Percentiles rank a stretch among this genome's conserved stretches.
These are phyloP conservation scores for Mellivora capensis DNA, from an alignment of 2,113 vertebrate species.

Conservation along the genomic window DNA sequence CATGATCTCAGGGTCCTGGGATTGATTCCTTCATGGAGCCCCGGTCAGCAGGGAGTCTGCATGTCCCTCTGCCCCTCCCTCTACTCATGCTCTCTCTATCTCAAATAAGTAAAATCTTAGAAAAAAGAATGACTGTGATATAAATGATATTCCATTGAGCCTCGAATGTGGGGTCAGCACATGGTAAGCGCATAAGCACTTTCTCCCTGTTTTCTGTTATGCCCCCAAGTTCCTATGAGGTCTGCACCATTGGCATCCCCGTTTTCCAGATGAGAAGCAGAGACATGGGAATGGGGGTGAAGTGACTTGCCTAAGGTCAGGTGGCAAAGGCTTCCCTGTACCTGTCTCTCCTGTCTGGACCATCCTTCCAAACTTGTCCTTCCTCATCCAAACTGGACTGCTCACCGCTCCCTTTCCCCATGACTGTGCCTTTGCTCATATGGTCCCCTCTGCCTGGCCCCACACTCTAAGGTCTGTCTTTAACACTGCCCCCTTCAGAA, in stretches of 20 bases:
- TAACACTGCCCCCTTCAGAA: neutral
- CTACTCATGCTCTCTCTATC: neutral
- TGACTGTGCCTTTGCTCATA: neutral
- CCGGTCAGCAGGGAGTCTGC: neutral
- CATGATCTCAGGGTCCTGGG: neutral
- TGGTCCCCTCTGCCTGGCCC: rapidly evolving
- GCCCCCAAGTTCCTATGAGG: neutral
- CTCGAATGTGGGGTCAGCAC: neutral
- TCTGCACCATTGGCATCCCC: neutral
- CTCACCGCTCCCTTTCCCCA: neutral
- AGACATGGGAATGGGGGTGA: neutral
- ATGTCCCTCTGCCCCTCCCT: neutral
- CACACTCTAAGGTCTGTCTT: no score
- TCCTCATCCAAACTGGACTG: rapidly evolving
- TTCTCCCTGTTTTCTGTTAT: neutral
- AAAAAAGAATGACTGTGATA: neutral
- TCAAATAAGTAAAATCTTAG: neutral
- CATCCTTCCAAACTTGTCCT: rapidly evolving
- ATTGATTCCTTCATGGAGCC: neutral
- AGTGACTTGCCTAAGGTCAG: neutral
- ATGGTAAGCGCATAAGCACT: neutral
- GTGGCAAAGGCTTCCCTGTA: neutral
- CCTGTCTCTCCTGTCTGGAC: rapidly evolving
- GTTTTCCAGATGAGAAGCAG: neutral
- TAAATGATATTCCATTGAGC: neutral